Base-by-base conservation (phyloP, 2,113 vertebrate genomes). In the Nesogale talazaci region DNA sequence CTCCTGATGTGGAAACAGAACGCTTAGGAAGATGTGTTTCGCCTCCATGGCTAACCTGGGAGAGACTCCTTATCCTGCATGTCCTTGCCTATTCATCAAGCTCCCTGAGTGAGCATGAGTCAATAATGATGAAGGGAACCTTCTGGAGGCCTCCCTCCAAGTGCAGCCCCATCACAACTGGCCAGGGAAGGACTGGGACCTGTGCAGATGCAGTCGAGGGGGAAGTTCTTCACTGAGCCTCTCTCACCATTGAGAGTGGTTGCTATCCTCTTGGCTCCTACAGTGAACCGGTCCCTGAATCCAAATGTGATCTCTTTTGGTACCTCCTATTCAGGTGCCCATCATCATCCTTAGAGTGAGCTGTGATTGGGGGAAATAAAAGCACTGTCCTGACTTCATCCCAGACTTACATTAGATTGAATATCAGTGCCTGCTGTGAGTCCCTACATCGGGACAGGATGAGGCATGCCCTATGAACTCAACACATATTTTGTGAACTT, bases 1-100 rank as follows among this genome's bases (percentile, higher is more conserved):
- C 83, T 86, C 81, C 36, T 2, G 1, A 38, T 59, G 92, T 93
- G 82, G 88, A 91, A 91, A 82, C 27, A 46, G 65, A 86, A 80
- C 29, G 11, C 34, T 96, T 70, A 89, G n/a, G 63, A 89, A 90
- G 67, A 82, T 19, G 3, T 1, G 3, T n/a, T 7, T 5, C 31
- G 20, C 22, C 63, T 46, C n/a, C 2, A 83, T 2, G 59, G 81
- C 36, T 70, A 29, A 12, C 20, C 19, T 69, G n/a, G 1, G 7
- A 4, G 11, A 89, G 20, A 25, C 89, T 69, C 76, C 82, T 40
- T 75, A 3, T n/a, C n/a, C 42, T 59, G n/a, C n/a, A 10, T 67
- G 61, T 65, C 87, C 78, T 92, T 65, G 38, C 86, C 42, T n/a
- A 52, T 19, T 95, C 36, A 61, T 74, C 74, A 61, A 46, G 42